These are phyloP conservation scores for Helicorthomorpha holstii DNA, from an alignment of 1,140 invertebrate species.

Conservation along the genomic window DNA sequence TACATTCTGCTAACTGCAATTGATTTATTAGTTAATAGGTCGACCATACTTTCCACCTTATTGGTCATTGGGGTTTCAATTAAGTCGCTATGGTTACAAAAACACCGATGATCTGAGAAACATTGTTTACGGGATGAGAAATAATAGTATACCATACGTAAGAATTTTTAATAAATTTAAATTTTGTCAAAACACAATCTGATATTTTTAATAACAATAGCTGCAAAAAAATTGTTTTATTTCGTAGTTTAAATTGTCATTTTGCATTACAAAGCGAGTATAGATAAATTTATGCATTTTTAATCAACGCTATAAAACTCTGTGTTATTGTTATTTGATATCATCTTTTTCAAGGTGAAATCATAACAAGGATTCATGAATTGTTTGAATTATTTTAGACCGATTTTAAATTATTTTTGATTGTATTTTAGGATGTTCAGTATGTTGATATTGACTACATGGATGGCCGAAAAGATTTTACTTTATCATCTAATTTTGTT, in stretches of 20 bases:
- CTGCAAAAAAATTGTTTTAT: too few relatives aligned
- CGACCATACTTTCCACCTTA: conserved; percentile 26
- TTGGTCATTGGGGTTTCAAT: conserved; percentile 32
- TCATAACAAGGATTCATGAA: too few relatives aligned
- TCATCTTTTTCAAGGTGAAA: too few relatives aligned
- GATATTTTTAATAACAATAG: not conserved
- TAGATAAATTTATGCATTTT: too few relatives aligned
- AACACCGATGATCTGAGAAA: not conserved
- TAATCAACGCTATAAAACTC: too few relatives aligned
- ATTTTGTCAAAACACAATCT: not conserved
- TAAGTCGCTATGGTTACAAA: conserved; percentile 18
- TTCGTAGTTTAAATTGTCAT: too few relatives aligned
- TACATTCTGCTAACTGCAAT: too few relatives aligned
- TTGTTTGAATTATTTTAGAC: too few relatives aligned
- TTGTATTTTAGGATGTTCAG: not conserved
- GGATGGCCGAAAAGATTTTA: not conserved
- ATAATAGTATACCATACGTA: not conserved
- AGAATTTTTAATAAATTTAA: not conserved
- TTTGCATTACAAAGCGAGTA: too few relatives aligned
- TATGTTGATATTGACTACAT: not conserved
- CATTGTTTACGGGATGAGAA: not conserved
- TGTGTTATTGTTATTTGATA: too few relatives aligned
- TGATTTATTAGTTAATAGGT: conserved; percentile 24
- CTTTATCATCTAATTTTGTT: not conserved
- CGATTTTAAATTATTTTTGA: not conserved